Percentiles rank a stretch among this genome's conserved stretches.
Conservation (phyloP, 2,888 invertebrate genomes). For the Scaeva pyrastri region DNA sequence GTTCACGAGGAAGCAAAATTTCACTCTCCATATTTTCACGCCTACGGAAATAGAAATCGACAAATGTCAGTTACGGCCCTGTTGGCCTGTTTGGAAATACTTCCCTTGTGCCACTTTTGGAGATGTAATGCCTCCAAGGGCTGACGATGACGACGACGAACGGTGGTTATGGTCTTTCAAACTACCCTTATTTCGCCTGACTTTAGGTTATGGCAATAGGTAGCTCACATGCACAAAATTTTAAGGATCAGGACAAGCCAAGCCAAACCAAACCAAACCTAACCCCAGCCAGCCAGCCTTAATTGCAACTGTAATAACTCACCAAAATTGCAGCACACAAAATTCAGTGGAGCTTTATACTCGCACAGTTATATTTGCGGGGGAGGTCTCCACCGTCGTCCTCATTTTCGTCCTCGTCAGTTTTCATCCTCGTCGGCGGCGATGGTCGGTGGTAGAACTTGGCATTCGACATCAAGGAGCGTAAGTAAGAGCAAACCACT, state of each 20-base stretch:
- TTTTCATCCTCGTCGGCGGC: background rate
- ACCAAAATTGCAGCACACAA: conserved; percentile 73
- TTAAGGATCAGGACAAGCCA: conserved; percentile 43
- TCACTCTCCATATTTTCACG: background rate
- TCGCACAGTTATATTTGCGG: background rate
- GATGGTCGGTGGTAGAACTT: conserved; percentile 55
- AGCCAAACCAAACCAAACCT: conserved; percentile 49
- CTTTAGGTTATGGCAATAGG: conserved; percentile 43
- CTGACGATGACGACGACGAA: too few species aligned
- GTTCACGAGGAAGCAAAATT: too few species aligned
- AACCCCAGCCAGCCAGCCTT: conserved; percentile 72
- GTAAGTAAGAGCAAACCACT: conserved; percentile 71
- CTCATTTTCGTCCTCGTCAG: too few species aligned
- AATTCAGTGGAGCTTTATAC: conserved; percentile 24
- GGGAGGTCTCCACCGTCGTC: background rate
- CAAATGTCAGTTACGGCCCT: background rate
- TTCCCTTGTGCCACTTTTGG: conserved; percentile 34
- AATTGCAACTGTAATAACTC: conserved; percentile 76
- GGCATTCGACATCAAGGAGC: conserved; percentile 72
- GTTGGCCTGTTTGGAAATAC: background rate
- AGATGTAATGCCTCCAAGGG: conserved; percentile 17
- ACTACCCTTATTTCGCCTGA: conserved; percentile 51
- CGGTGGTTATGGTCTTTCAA: conserved; percentile 44
- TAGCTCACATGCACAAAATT: conserved; percentile 29
- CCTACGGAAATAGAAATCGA: background rate